Evolutionary conservation across 2,797 vertebrate genomes (phyloP), one percentile per base, ranked within the genome.

Genomic region (Chelon auratus): DNA sequence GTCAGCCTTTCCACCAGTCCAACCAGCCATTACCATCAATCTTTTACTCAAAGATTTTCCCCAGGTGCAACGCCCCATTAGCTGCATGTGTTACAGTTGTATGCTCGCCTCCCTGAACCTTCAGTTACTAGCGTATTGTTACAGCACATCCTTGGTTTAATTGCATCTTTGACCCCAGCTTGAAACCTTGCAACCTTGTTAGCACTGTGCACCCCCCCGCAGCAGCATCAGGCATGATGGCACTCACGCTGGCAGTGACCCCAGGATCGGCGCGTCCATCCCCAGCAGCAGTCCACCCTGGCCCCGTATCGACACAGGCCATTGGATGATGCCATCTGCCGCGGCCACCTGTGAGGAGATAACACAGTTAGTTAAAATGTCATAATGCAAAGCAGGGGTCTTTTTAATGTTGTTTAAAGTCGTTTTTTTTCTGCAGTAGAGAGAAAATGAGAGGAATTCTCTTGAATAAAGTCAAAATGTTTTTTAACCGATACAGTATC

Each of bases 241-340:
- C 93, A 99, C 98, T 99, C 95, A 99, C 98, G 98, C 83, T 97
- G 97, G 92, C 98, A 99, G 10, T 96, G 97, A 80, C 96, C 96
- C 97, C 97, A 98, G 75, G 97, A 93, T 70, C 93, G 93, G 0
- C 96, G 95, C 0, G 94, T 95, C 97, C 97, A 99, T 74, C 97
- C 98, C 97, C 97, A 99, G 95, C 98, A 99, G 96, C 98, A 99
- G 93, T 98, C 97, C 70, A 97, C 92, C 72, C 96, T 95, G 75
- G 93, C 93, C 5, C 96, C 97, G 22, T 97, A 99, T 0, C 95
- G 97, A 80, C 98, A 99, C 60, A 99, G 91, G 71, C 98, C 98
- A 45, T 91, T 82, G 20, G 97, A 95, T 0, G 96, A 94, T 55
- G 95, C 91, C 80, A 97, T 95, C 80, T 97, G 98, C 74, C 96